phyloP scores from a whole-genome alignment of 2,888 invertebrate genomes.

The Pocota personata region DNA sequence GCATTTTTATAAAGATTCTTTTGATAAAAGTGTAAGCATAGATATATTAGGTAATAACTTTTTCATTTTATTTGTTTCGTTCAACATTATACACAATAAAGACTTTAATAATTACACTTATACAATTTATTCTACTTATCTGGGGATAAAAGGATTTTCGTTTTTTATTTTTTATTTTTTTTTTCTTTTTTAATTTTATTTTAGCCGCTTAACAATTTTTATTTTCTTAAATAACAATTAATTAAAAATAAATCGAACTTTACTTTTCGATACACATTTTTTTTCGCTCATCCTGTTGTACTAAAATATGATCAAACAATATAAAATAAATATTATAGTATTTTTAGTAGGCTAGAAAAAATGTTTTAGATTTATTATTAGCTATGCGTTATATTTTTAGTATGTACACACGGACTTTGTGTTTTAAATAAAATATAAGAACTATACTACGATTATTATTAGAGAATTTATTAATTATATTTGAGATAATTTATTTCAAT shows the following conservation, averaged over 20 bases:
- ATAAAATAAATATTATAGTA: slow-evolving; percentile 62
- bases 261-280: slow-evolving; percentile 14
- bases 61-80: slow-evolving; percentile 69
- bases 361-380: slow-evolving; percentile 31
- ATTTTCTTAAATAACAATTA: slow-evolving; percentile 47
- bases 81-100: slow-evolving; percentile 71
- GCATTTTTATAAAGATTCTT: not conserved
- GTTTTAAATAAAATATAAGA: slow-evolving; percentile 46
- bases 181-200: not conserved
- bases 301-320: slow-evolving; percentile 46
- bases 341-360: slow-evolving; percentile 45
- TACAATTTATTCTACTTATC: slow-evolving; percentile 68
- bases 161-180: slow-evolving; percentile 4
- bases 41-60: slow-evolving; percentile 58
- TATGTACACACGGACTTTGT: slow-evolving; percentile 56
- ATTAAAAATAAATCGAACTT: slow-evolving; percentile 35
- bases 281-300: slow-evolving; percentile 35
- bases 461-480: slow-evolving; percentile 33
- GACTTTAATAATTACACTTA: slow-evolving; percentile 68
- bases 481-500: slow-evolving; percentile 43
- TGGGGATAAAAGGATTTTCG: slow-evolving; percentile 27
- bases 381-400: slow-evolving; percentile 37
- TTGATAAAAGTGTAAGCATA: slow-evolving; percentile 3
- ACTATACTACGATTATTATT: slow-evolving; percentile 32
- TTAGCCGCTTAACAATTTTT: slow-evolving; percentile 42